Conservation (phyloP, 2,797 vertebrate species). For the Chaetophractus vellerosus region DNA sequence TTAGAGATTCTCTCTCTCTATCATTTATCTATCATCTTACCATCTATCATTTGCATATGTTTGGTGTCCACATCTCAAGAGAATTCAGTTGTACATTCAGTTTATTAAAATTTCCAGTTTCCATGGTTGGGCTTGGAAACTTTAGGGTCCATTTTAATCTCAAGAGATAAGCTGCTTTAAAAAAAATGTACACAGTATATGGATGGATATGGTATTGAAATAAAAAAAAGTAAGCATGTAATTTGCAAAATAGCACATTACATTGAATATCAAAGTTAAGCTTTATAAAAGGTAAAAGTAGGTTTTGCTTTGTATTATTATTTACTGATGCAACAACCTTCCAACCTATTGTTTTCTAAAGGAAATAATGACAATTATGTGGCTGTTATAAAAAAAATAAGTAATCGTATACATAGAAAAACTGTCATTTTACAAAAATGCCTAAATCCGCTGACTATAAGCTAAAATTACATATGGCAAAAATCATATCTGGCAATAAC, state of each 20-base stretch:
- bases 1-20: background rate
- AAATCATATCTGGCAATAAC: conserved; percentile 59
- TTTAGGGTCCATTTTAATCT: conserved; percentile 9
- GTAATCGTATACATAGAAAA: conserved; percentile 21
- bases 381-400: conserved; percentile 58
- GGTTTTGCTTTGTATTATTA: conserved; percentile 33
- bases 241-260: conserved; percentile 9
- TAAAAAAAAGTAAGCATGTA: background rate
- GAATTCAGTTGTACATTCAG: background rate
- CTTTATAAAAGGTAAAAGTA: conserved; percentile 59
- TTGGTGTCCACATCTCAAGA: background rate
- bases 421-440: conserved; percentile 53
- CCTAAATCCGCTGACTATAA: conserved; percentile 44
- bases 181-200: background rate
- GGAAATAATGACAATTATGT: conserved; percentile 36
- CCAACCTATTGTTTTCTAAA: conserved; percentile 33
- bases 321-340: conserved; percentile 6
- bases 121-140: background rate
- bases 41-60: background rate
- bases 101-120: background rate
- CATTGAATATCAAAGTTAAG: conserved; percentile 3
- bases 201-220: background rate
- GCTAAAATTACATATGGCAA: conserved; percentile 62
- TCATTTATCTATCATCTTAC: too few relatives aligned
- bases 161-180: background rate